Base-by-base conservation (phyloP, 2,113 vertebrate genomes). In the Eurystomus gularis region DNA sequence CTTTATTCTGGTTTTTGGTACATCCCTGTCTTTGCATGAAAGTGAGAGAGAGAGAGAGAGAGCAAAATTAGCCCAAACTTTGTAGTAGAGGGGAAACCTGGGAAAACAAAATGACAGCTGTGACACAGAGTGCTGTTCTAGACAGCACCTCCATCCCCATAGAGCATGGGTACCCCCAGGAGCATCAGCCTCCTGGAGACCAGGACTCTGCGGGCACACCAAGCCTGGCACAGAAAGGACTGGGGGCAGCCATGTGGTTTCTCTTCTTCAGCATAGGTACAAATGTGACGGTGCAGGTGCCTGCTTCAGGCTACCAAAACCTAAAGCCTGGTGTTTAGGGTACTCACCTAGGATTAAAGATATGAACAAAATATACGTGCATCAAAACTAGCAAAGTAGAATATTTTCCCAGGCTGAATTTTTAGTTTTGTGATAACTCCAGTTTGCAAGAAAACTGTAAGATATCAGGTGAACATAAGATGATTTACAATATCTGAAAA, bases 281-380 rank as follows among this genome's bases (percentile, higher is more conserved):
- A n/a, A n/a, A n/a, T n/a, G n/a, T n/a, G n/a, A n/a, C n/a, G n/a
- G 24, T 48, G 31, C 44, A 65, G 40, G 6, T 62, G 15, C 7
- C 65, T 2, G 0, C 40, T 17, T 8, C 35, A 0, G 3, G 40
- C 11, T 61, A n/a, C 19, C 6, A 26, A 79, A 76, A 46, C n/a
- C 7, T 68, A 14, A 54, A 64, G 19, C 16, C 25, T 42, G 20
- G 35, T 48, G 12, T 29, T 71, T 28, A 28, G 28, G 35, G 21
- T 9, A 14, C 33, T 55, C 7, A 33, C 8, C 26, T 8, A 18
- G 18, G 13, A 33, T n/a, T 68, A 89, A 75, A 51, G 7, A 3
- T 8, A 16, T 55, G 39, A 24, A 20, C 0, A 0, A 2, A 39
- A 73, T 62, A 57, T 39, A 24, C 44, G 17, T 28, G 29, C 11